These are phyloP conservation scores for Leptopilina myrica DNA, from an alignment of 2,888 invertebrate species.

Conservation along the genomic window DNA sequence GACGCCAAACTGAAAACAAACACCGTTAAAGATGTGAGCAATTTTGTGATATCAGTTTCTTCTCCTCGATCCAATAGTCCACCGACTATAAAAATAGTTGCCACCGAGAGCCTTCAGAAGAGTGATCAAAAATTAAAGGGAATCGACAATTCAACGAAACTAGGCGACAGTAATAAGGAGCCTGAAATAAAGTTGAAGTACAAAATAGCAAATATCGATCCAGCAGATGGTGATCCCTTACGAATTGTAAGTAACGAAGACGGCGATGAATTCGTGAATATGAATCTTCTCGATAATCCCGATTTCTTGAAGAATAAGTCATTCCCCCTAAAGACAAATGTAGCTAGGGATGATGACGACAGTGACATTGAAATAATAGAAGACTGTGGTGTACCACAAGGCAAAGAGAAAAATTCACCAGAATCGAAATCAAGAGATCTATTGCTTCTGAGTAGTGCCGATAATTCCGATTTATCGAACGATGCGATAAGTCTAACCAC, in stretches of 20 bases:
- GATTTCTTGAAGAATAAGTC: slow-evolving; percentile 59
- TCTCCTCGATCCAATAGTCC: slow-evolving; percentile 25
- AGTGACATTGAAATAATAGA: slow-evolving; percentile 72
- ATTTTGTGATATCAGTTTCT: slow-evolving; percentile 13
- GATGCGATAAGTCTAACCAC: slow-evolving; percentile 11
- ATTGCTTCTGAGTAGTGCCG: slow-evolving; percentile 46
- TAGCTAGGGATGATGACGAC: slow-evolving; percentile 59
- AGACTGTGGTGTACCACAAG: slow-evolving; percentile 45
- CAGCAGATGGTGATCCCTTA: slow-evolving; percentile 54
- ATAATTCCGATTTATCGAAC: slow-evolving; percentile 50
- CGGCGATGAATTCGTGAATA: slow-evolving; percentile 65
- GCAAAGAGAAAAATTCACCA: slow-evolving; percentile 19
- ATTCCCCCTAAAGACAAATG: neutral
- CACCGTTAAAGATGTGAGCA: neutral
- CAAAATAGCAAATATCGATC: slow-evolving; percentile 19
- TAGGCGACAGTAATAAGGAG: slow-evolving; percentile 46
- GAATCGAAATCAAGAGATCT: slow-evolving; percentile 31
- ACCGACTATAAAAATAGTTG: slow-evolving; percentile 21
- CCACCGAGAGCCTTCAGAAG: slow-evolving; percentile 2
- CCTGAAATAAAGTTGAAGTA: slow-evolving; percentile 55
- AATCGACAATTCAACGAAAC: neutral
- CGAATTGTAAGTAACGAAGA: slow-evolving; percentile 37
- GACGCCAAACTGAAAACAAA: neutral
- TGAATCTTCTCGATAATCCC: slow-evolving; percentile 67
- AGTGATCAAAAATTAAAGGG: neutral